Base-by-base conservation (phyloP, 2,113 vertebrate genomes). In the Syngnathus typhle region DNA sequence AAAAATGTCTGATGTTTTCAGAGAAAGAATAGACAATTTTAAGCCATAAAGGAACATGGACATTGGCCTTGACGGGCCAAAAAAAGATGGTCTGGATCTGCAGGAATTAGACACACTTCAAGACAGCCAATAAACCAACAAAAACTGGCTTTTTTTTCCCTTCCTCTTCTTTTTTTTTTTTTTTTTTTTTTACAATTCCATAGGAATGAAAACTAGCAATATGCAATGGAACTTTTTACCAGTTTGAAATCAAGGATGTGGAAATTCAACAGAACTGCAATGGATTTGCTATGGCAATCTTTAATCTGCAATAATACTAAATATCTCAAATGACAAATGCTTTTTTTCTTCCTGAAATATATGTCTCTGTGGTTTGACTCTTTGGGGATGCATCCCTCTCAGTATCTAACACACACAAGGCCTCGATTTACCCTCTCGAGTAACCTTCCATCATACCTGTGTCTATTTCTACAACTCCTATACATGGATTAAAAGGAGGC, bases 381-480 rank as follows among this genome's bases (percentile, higher is more conserved):
- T 75, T 78, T 64, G 68, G 68, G 65, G 82, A 79, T 64, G 73
- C 79, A 27, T 80, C 81, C 77, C 77, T 71, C 72, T 78, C 84
- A 69, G 77, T 76, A 86, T 82, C 74, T 32, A 66, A 78, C 60
- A 72, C 73, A 80, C 72, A 83, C 62, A 58, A 79, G 67, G 83
- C 82, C 82, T 82, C 56, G 54, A 74, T 75, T 84, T 84, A 79
- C 80, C 83, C 76, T 85, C 71, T 75, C 77, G 82, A 13, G 21
- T 64, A 27, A 52, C 73, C 76, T 84, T 74, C 60, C 81, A 83
- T 86, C 77, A 70, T 75, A 82, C 66, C 85, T 82, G 84, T 87
- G 79, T 88, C 82, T 68, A 86, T 90, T 90, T 89, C 84, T 88
- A 87, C 78, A 81, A 82, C 82, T 84, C 79, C 75, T 76, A 46